Evolutionary conservation across 2,888 invertebrate genomes (phyloP).

Genomic region (Apamea crenata): DNA sequence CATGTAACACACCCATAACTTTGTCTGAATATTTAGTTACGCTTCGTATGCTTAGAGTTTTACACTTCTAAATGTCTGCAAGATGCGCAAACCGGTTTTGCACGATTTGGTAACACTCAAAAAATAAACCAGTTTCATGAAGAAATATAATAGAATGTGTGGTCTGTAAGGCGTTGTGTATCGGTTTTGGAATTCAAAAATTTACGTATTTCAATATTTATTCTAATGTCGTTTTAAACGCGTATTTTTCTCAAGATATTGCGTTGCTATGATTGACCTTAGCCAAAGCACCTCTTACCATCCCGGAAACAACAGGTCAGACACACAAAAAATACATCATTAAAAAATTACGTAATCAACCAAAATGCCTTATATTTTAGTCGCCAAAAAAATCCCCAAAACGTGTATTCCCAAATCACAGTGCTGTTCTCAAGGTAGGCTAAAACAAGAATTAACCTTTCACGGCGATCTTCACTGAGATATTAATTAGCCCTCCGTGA

Average conservation of each 20-base stretch:
- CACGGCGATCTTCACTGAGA: slow-evolving; percentile 44
- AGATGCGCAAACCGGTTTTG: background rate
- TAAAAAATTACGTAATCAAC: slow-evolving; percentile 9
- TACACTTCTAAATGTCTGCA: background rate
- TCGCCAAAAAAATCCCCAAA: background rate
- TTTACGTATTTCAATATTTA: background rate
- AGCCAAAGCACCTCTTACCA: background rate
- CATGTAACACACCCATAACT: background rate
- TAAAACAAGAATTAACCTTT: slow-evolving; percentile 57
- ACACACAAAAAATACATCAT: background rate
- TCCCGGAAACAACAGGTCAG: background rate
- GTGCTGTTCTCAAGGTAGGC: slow-evolving; percentile 37
- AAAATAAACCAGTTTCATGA: slow-evolving; percentile 5
- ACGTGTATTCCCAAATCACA: slow-evolving; percentile 14
- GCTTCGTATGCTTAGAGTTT: background rate
- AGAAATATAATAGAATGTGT: background rate
- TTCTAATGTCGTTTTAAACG: background rate
- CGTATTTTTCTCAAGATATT: background rate
- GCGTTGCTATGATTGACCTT: slow-evolving; percentile 7
- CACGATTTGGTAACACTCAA: slow-evolving; percentile 2
- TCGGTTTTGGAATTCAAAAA: background rate
- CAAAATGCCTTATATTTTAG: background rate
- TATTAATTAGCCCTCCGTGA: slow-evolving; percentile 56
- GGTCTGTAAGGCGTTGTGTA: background rate
- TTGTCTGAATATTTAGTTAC: background rate